Evolutionary conservation across 2,888 invertebrate species (phyloP), one percentile per base, ranked within the genome.

Genomic region (Lymantria dispar): DNA sequence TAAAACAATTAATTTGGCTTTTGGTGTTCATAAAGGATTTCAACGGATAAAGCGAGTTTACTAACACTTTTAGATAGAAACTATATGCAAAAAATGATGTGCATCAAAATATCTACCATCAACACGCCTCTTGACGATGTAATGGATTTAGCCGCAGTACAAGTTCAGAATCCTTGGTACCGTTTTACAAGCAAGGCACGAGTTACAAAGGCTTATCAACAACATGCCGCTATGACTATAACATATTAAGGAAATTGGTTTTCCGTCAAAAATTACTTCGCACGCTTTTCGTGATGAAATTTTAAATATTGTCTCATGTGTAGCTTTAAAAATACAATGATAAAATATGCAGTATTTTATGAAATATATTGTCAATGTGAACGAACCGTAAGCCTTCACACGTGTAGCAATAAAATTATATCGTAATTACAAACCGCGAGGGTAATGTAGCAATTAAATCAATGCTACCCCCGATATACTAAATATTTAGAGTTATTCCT

Each of bases 121-220:
- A 81, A 85, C 78, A 77, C 65, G 67, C 67, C 71, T 72, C 72
- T 74, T 73, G 72, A 72, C 72, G 72, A 62, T 70, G 64, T 87
- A 87, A 87, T 85, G 76, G 76, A 85, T 77, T 86, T 83, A 82
- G 67, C 72, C 72, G 67, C 70, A 64, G 72, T 73, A 72, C 72
- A 79, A 80, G 74, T 84, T 76, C 78, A 73, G 72, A 73, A 61
- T 50, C 60, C 47, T 57, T 59, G 62, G 33, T 64, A 62, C 70
- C 72, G 72, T 70, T 64, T 68, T 65, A 73, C 58, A 68, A 68
- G 70, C 66, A 68, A 72, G 72, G 72, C 65, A 68, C 61, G 51
- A 69, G 67, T 70, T 70, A 70, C 46, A 58, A 70, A 52, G 60
- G 58, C 67, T 70, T 68, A 59, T 62, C 60, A 66, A 60, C 60